Base-by-base conservation (phyloP, 1,140 invertebrate species). In the Drosophila funebris region DNA sequence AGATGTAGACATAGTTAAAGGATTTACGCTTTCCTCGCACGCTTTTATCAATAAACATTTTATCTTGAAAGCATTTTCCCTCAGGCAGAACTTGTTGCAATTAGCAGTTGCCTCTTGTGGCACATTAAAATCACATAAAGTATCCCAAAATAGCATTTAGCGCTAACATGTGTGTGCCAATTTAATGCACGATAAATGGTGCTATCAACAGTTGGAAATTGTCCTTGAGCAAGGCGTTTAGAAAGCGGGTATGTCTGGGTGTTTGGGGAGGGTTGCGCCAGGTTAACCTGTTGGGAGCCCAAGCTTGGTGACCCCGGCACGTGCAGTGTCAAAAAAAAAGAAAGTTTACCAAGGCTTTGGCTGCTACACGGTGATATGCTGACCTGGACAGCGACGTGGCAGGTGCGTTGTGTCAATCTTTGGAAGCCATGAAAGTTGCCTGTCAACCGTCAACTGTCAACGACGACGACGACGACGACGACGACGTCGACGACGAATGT, bases 401-500 rank as follows among this genome's bases (percentile, higher is more conserved):
- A 80, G 73, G 73, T 77, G 76, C 13, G 44, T 39, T 69, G 69
- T 74, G 73, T 60, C 68, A 85, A 77, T 77, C 73, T 53, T 81
- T 64, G 61, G 57, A 6, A 44, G 44, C 29, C 62, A 53, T 7
- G 22, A n/a, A 66, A 44, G 70, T 46, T 29, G 41, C 11, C 66
- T 69, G 61, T 52, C 72, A 48, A 27, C 33, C 31, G 39, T 39
- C 72, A 52, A 11, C 22, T 22, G 20, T 44, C 62, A 48, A 16
- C 37, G n/a, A n/a, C 39, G 3, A 18, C 48, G 3, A 9, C 44
- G 33, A 48, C 50, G 27, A 22, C 37, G 62, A 33, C 48, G 9
- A 36, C 48, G 14, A 24, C 41, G 41, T 62, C 78, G 48, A 46
- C 48, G 56, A 37, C n/a, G 37, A 66, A 58, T 67, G 74, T 82